Base-by-base conservation (phyloP, 1,140 invertebrate genomes). In the Anoplophora glabripennis region DNA sequence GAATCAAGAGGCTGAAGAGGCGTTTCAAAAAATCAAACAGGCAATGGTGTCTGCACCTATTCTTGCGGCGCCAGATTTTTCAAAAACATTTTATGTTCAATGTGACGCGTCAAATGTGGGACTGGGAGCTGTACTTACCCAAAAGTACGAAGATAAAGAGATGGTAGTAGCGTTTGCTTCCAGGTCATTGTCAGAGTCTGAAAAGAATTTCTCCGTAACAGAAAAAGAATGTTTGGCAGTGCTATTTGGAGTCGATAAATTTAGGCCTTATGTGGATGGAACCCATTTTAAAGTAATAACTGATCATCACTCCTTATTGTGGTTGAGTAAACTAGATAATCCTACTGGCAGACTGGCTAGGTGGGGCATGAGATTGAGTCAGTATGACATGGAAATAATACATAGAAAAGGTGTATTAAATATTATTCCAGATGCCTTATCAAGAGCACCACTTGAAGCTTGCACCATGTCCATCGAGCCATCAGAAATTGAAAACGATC, bases 201-300 rank as follows among this genome's bases (percentile, higher is more conserved):
- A 85, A 65, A 55, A 55, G 41, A 78, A 79, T 21, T 82, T 79
- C 55, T 64, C 57, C 1, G 66, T 66, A 7, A 78, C 75, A 3
- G 78, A 83, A 63, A 62, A 68, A 52, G 79, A 83, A 73, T 75
- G 72, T 47, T 59, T 81, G 15, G 75, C 75, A 0, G 68, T 81
- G n/a, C 46, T 82, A 1, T 70, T 65, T 57, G 72, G 70, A 3
- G 61, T 81, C 0, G 61, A 77, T 54, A 72, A 78, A 41, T 77
- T 77, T 49, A 38, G 67, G 12, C 53, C 53, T 18, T 82, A 76
- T 66, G 44, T 81, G 1, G 70, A 76, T 44, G 21, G 21, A 72
- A 72, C 5, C 68, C 61, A 73, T 10, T 80, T 84, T 57, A 72
- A 34, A 7, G 71, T 81, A 3, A 59, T 76, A 14, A 81, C 79